phyloP scores from a whole-genome alignment of 2,113 vertebrate species.

The Lipotes vexillifer region DNA sequence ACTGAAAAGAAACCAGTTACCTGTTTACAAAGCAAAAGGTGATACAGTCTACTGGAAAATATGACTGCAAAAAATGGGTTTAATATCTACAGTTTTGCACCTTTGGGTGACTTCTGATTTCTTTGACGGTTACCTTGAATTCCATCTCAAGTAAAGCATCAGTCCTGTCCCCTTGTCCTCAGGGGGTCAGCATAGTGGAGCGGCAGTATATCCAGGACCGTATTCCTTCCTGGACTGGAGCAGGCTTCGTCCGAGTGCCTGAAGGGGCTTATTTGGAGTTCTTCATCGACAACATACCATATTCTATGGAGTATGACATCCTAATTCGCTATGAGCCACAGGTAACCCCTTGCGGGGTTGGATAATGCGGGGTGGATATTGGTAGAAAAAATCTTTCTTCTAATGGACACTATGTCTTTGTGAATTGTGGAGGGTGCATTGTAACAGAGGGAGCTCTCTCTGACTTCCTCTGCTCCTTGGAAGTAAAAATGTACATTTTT shows the following conservation, averaged over 20 bases:
- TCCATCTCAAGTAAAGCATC: background rate
- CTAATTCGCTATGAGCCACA: slow-evolving; percentile 96
- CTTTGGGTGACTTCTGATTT: background rate
- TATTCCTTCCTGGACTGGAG: slow-evolving; percentile 94
- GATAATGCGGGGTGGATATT: too few species aligned
- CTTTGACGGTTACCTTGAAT: background rate
- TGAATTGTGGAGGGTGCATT: background rate
- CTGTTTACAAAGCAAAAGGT: background rate
- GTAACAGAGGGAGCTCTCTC: background rate
- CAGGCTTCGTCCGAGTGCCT: slow-evolving; percentile 92
- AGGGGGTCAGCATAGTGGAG: slow-evolving; percentile 89
- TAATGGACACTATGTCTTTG: background rate
- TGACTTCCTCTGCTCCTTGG: background rate
- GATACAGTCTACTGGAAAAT: background rate
- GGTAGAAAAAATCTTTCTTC: background rate
- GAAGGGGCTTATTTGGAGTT: slow-evolving; percentile 95
- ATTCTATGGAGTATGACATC: slow-evolving; percentile 96
- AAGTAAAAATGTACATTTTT: background rate
- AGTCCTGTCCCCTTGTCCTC: background rate
- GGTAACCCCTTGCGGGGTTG: too few species aligned
- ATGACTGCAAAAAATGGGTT: background rate
- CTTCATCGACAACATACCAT: slow-evolving; percentile 91
- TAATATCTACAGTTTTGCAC: accelerated
- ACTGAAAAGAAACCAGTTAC: background rate
- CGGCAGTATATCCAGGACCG: slow-evolving; percentile 89